A percentile compares a stretch with the other conserved stretches of the same genome.
phyloP scores from a whole-genome alignment of 2,888 invertebrate genomes.

The Anoplius nigerrimus region DNA sequence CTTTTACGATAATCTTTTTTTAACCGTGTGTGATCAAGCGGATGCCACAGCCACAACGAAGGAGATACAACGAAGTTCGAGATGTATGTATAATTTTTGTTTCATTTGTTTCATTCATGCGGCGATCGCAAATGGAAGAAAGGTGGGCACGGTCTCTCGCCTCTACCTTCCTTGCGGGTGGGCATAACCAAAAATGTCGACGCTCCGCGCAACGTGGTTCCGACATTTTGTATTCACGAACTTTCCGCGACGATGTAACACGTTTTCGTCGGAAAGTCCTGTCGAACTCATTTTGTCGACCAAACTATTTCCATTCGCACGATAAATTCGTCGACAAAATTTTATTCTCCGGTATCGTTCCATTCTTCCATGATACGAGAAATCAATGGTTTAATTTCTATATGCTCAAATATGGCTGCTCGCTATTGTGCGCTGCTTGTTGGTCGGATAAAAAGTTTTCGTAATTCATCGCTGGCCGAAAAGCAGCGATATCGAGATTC shows the following conservation, averaged over 20 bases:
- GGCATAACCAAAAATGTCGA: conserved; percentile 29
- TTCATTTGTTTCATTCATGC: neutral
- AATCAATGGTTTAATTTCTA: no score
- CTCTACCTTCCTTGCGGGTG: neutral
- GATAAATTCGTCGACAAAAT: no score
- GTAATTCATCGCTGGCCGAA: no score
- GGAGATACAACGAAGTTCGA: conserved; percentile 16
- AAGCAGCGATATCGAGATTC: no score
- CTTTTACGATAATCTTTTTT: conserved; percentile 18
- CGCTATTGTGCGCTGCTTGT: no score
- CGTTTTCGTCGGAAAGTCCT: neutral
- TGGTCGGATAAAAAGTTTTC: no score
- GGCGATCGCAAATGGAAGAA: neutral
- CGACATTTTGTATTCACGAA: conserved; percentile 55
- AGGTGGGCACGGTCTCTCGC: neutral
- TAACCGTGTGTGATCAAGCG: conserved; percentile 34
- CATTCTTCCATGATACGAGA: no score
- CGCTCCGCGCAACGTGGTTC: conserved; percentile 56
- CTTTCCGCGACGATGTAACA: conserved; percentile 4
- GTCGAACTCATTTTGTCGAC: no score
- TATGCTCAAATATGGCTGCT: conserved; percentile 27
- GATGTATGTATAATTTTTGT: conserved; percentile 41
- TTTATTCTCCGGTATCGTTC: no score
- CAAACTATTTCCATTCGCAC: no score
- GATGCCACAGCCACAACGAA: conserved; percentile 31